Conservation (phyloP, 2,113 vertebrate genomes). For the Apeltes quadracus region DNA sequence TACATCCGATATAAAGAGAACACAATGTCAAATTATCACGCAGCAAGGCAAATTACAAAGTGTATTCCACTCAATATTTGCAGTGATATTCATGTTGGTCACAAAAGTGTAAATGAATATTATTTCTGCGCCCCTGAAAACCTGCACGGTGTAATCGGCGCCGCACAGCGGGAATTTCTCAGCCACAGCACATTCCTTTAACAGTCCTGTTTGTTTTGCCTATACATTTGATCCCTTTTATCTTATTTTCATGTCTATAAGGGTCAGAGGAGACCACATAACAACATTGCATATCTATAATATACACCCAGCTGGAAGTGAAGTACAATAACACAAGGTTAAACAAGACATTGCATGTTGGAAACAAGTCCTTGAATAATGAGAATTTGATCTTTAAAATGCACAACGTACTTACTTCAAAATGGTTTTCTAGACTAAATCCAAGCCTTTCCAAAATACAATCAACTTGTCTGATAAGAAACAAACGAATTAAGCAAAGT, state of each 20-base stretch:
- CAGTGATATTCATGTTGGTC: constrained; percentile 50
- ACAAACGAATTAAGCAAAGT: constrained; percentile 44
- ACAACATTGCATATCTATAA: constrained; percentile 28
- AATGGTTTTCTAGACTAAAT: constrained; percentile 13
- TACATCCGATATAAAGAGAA: constrained; percentile 66
- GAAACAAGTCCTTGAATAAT: constrained; percentile 35
- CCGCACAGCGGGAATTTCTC: constrained; percentile 47
- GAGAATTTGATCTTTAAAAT: constrained; percentile 3
- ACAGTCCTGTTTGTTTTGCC: constrained; percentile 28
- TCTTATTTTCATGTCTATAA: constrained; percentile 42
- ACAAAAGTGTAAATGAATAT: constrained; percentile 70
- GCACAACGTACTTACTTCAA: constrained; percentile 24
- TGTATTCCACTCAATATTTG: constrained; percentile 54
- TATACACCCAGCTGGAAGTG: constrained; percentile 25
- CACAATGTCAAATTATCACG: constrained; percentile 67
- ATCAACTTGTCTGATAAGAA: constrained; percentile 68
- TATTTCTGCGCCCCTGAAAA: constrained; percentile 55
- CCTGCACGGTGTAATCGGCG: constrained; percentile 19
- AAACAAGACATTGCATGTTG: constrained; percentile 42
- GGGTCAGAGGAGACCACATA: constrained; percentile 34
- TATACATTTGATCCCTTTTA: constrained; percentile 15
- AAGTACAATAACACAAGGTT: constrained; percentile 31
- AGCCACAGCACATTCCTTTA: constrained; percentile 57
- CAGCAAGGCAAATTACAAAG: constrained; percentile 74
- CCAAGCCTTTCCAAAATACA: constrained; percentile 61